Evolutionary conservation across 2,888 invertebrate genomes (phyloP).

Genomic region (Poecilobothrus nobilitatus): DNA sequence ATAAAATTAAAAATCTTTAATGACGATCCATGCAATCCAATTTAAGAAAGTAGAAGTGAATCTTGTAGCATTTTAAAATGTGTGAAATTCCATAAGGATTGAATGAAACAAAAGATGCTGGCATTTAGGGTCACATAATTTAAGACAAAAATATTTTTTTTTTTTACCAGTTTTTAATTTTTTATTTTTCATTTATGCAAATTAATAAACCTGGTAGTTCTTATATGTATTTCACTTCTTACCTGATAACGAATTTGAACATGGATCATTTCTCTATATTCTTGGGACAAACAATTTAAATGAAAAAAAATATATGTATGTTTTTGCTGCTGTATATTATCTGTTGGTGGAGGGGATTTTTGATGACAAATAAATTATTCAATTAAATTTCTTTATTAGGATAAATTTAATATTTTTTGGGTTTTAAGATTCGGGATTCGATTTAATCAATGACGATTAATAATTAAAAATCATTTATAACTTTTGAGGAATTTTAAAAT

Average conservation of each 20-base stretch:
- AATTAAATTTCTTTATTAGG: slow-evolving; percentile 5
- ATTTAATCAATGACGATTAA: not conserved
- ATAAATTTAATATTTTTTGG: not conserved
- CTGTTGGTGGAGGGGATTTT: not conserved
- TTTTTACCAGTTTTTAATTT: not conserved
- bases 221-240: not conserved
- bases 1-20: too few relatives aligned
- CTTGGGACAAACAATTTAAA: not conserved
- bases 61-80: not conserved
- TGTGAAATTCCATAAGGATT: slow-evolving; percentile 2
- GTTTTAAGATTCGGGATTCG: not conserved
- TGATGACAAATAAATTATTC: slow-evolving; percentile 2
- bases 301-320: not conserved
- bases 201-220: not conserved
- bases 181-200: not conserved
- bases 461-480: not conserved
- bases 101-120: not conserved
- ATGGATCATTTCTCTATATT: not conserved
- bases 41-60: not conserved
- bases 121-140: not conserved
- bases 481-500: not conserved
- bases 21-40: too few relatives aligned
- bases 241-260: not conserved
- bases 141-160: not conserved
- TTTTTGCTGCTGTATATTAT: not conserved